phyloP scores from a whole-genome alignment of 2,888 invertebrate species.

The Villa cingulata region DNA sequence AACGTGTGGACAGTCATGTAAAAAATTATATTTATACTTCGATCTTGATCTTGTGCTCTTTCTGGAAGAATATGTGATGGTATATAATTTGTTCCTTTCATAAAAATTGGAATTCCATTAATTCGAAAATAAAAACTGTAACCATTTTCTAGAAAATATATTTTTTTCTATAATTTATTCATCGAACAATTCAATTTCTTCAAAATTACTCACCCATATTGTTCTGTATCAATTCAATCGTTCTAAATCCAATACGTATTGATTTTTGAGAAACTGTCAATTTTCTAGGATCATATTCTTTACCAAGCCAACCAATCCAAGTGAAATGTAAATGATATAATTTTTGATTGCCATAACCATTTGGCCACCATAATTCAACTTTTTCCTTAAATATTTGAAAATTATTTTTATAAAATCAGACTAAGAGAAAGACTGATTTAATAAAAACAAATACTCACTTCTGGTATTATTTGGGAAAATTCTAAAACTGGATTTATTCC shows the following conservation, averaged over 20 bases:
- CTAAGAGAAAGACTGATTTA: conserved; percentile 3
- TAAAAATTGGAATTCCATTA: conserved; percentile 76
- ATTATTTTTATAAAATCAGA: background rate
- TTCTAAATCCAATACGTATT: conserved; percentile 72
- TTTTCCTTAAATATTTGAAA: conserved; percentile 25
- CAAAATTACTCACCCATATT: conserved; percentile 26
- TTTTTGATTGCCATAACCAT: conserved; percentile 70
- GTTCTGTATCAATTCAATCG: conserved; percentile 68
- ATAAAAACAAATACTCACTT: conserved; percentile 15
- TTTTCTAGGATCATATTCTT: conserved; percentile 20
- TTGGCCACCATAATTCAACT: conserved; percentile 84
- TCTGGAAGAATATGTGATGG: conserved; percentile 78
- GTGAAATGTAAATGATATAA: conserved; percentile 55
- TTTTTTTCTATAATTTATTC: background rate
- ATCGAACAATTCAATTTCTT: background rate
- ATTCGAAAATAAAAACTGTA: conserved; percentile 75
- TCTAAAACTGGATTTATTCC: conserved; percentile 24
- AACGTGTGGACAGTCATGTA: too few relatives aligned
- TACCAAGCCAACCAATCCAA: conserved; percentile 30
- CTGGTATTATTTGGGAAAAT: conserved; percentile 25
- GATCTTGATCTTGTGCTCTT: conserved; percentile 40
- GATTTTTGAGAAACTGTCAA: conserved; percentile 37
- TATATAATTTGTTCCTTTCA: conserved; percentile 92
- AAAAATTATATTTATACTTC: conserved; percentile 27
- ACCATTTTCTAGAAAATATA: conserved; percentile 39